Conservation (phyloP, 1,140 invertebrate genomes). For the Apis mellifera region Amel_HAv3.1 CM009934.2:3702001-3702500, state of each 20-base stretch:
- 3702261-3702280: constrained; percentile 98
- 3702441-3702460: not conserved
- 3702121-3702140: constrained; percentile 92
- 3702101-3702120: constrained; percentile 92
- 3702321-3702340: constrained; percentile 93
- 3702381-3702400: constrained; percentile 96
- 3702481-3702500: constrained; percentile 93
- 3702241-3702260: constrained; percentile 94
- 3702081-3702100: constrained; percentile 92
- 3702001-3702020: constrained; percentile 96
- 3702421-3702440: constrained; percentile 10
- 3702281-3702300: constrained; percentile 97
- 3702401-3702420: constrained; percentile 68
- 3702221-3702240: constrained; percentile 93
- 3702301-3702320: constrained; percentile 95
- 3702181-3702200: not conserved
- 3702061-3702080: constrained; percentile 87
- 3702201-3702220: not conserved
- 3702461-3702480: constrained; percentile 80
- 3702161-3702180: constrained; percentile 20
- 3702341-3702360: constrained; percentile 98
- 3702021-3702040: constrained; percentile 86
- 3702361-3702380: constrained; percentile 97
- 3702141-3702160: constrained; percentile 88
- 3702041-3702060: constrained; percentile 81